A percentile compares a stretch with the other conserved stretches of the same genome.
Evolutionary conservation across 2,888 invertebrate genomes (phyloP).

Genomic region (Sminthurides aquaticus): DNA sequence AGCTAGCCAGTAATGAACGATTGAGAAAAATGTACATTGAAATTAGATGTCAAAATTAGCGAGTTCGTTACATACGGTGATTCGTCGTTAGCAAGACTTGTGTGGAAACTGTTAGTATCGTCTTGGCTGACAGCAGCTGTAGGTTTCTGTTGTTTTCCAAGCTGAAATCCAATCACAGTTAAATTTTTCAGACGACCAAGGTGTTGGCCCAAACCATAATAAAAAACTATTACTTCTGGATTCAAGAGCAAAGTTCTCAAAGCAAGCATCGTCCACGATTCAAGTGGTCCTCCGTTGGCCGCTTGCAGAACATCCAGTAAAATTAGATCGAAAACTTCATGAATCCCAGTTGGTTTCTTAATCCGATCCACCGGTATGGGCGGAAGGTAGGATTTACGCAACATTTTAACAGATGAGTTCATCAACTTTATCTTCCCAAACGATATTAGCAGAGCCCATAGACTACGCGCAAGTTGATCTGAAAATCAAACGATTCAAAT

Average conservation of each 20-base stretch:
- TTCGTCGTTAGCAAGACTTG: too few relatives aligned
- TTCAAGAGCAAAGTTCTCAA: slow-evolving; percentile 2
- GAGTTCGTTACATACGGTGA: too few relatives aligned
- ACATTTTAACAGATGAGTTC: background rate
- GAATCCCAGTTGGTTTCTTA: background rate
- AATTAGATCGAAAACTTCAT: slow-evolving; percentile 6
- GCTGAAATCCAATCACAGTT: too few relatives aligned
- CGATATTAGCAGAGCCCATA: slow-evolving; percentile 9
- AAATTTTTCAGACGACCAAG: too few relatives aligned
- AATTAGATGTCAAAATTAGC: too few relatives aligned
- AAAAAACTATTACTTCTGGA: slow-evolving; percentile 10
- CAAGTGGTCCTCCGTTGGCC: slow-evolving; percentile 6
- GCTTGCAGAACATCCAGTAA: background rate
- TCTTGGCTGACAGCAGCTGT: too few relatives aligned
- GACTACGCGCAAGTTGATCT: slow-evolving; percentile 4
- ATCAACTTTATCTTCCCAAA: slow-evolving; percentile 8
- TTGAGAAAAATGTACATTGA: too few relatives aligned
- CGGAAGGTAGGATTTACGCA: slow-evolving; percentile 4
- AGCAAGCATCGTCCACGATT: slow-evolving; percentile 5
- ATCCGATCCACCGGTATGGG: background rate
- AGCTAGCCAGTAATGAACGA: too few relatives aligned
- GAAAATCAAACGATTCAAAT: background rate
- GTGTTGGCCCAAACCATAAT: too few relatives aligned
- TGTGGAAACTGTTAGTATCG: too few relatives aligned
- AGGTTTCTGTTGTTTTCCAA: too few relatives aligned